phyloP scores from a whole-genome alignment of 1,140 invertebrate species.

The Thaumatotibia leucotreta region DNA sequence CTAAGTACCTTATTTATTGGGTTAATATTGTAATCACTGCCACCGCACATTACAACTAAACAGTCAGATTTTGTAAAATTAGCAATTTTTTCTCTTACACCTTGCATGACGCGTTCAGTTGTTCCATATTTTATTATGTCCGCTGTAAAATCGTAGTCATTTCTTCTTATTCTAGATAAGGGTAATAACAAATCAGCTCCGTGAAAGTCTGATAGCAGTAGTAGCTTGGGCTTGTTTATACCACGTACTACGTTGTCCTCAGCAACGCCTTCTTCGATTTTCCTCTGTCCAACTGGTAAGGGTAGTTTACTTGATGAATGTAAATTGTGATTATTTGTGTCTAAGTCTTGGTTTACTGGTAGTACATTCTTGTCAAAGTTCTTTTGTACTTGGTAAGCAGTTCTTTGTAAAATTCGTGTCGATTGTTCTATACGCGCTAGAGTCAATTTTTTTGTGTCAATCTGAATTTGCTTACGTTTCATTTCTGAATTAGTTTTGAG shows the following conservation, averaged over 20 bases:
- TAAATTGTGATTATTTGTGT: too few relatives aligned
- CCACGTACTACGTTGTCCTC: not conserved
- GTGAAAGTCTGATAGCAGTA: not conserved
- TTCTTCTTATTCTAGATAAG: not conserved
- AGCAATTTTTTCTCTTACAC: not conserved
- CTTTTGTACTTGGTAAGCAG: not conserved
- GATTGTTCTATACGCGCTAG: not conserved
- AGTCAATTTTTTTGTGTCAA: not conserved
- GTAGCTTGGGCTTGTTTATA: not conserved
- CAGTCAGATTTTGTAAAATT: not conserved
- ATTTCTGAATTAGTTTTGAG: not conserved
- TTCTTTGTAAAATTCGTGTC: not conserved
- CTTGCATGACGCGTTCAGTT: not conserved
- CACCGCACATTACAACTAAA: not conserved
- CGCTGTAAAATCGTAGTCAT: not conserved
- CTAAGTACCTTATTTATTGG: not conserved
- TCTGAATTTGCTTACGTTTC: not conserved
- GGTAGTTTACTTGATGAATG: not conserved
- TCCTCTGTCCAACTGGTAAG: not conserved
- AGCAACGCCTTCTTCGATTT: not conserved
- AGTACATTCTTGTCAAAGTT: not conserved
- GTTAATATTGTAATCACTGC: not conserved
- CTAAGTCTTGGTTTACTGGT: not conserved
- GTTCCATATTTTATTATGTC: not conserved
- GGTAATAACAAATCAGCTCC: not conserved